Evolutionary conservation across 1,140 invertebrate genomes (phyloP).

Genomic region (Periplaneta americana): DNA sequence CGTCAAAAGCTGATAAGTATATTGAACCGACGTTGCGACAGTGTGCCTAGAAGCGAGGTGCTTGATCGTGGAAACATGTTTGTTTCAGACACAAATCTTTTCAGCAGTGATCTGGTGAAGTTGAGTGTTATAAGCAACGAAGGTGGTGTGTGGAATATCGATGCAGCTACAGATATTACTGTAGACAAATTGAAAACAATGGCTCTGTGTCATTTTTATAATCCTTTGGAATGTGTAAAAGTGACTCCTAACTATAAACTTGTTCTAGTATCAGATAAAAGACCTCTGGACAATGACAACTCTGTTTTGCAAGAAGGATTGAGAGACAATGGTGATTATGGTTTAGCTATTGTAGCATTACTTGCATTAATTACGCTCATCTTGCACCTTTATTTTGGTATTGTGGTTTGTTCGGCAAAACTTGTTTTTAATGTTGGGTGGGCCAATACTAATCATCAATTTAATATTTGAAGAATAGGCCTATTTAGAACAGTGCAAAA

Average conservation of each 20-base stretch:
- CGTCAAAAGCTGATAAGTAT: slow-evolving; percentile 38
- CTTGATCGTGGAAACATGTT: slow-evolving; percentile 28
- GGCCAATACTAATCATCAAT: no score
- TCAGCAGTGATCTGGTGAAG: slow-evolving; percentile 13
- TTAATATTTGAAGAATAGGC: no score
- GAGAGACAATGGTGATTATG: slow-evolving; percentile 32
- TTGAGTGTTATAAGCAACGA: slow-evolving; percentile 31
- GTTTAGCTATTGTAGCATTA: neutral
- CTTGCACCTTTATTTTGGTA: no score
- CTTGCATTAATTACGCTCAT: no score
- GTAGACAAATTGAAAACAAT: slow-evolving; percentile 37
- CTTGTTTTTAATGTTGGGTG: no score
- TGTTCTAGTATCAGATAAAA: slow-evolving; percentile 31
- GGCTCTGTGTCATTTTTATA: slow-evolving; percentile 39
- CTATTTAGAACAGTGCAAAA: no score
- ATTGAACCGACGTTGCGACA: slow-evolving; percentile 27
- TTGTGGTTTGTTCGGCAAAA: no score
- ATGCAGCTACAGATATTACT: slow-evolving; percentile 30
- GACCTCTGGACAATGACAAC: slow-evolving; percentile 32
- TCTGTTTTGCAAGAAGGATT: slow-evolving; percentile 33
- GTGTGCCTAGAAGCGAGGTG: neutral
- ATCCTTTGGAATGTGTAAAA: slow-evolving; percentile 28
- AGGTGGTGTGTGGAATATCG: slow-evolving; percentile 31
- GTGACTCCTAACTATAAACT: slow-evolving; percentile 32
- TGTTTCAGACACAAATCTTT: slow-evolving; percentile 34